Evolutionary conservation across 2,888 invertebrate genomes (phyloP), one percentile per base, ranked within the genome.

Genomic region (Lissocephala sabroskyi): DNA sequence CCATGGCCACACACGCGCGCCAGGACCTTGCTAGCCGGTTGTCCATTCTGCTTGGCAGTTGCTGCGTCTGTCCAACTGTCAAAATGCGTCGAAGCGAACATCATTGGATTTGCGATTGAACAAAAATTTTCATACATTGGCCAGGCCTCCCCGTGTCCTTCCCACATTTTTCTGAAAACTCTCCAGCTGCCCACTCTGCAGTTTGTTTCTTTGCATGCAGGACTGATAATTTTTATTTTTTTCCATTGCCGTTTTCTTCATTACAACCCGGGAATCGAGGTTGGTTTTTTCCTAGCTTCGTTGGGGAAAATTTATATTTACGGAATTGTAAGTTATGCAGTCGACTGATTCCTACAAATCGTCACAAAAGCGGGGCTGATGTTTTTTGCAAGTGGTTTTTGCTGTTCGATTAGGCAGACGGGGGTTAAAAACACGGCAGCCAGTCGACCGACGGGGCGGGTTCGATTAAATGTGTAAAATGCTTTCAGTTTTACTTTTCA

Each of bases 401-500:
- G 75, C 51, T 81, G 81, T 81, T 67, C 79, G 79, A 74, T 79
- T 80, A 79, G 76, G 61, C 75, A 73, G 75, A 6, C 11, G 13
- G 11, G 10, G 1, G 39, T n/a, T n/a, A 40, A 18, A 42, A 17
- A 40, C 46, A 14, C 13, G 10, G n/a, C 7, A 9, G 17, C 30
- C 35, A 44, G n/a, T n/a, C n/a, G 13, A 33, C 52, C 56, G 59
- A 53, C 43, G 48, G 46, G 45, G 50, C 48, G 52, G 35, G 57
- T 65, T 65, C 74, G 63, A 67, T 79, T 77, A 79, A 5, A 79
- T 79, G 79, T 79, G 71, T 80, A 80, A 81, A 81, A 78, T 79
- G 81, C 75, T 81, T 81, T 80, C 80, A 81, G 79, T 80, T 81
- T 80, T 77, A 81, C 79, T 79, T 81, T 81, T 81, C 81, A 81